These are phyloP conservation scores for Anhinga rufa DNA, from an alignment of 2,113 vertebrate species.

Conservation along the genomic window DNA sequence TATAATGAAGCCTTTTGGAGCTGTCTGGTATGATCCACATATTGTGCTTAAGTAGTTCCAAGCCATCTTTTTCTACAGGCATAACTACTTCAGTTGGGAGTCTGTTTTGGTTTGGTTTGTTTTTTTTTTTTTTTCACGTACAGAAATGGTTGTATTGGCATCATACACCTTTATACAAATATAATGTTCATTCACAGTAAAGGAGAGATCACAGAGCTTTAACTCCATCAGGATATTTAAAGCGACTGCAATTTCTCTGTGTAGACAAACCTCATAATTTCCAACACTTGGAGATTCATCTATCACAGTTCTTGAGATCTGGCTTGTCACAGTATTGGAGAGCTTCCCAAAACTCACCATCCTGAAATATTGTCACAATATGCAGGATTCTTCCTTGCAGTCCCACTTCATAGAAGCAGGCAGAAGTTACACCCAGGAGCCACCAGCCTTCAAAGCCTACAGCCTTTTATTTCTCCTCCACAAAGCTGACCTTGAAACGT, in stretches of 20 bases:
- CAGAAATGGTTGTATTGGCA: not conserved
- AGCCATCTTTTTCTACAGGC: not conserved
- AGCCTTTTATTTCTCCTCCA: not conserved
- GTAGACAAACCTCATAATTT: slow-evolving; percentile 19
- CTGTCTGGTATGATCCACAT: not conserved
- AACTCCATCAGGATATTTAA: slow-evolving; percentile 13
- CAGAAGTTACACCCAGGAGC: not conserved
- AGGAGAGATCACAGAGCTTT: not conserved
- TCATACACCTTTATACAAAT: not conserved
- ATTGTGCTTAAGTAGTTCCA: not conserved
- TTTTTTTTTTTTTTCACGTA: not conserved
- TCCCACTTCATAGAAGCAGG: not conserved
- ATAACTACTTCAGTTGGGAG: not conserved
- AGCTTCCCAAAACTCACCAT: not conserved
- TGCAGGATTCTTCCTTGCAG: not conserved
- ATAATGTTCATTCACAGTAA: not conserved
- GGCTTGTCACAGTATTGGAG: slow-evolving; percentile 18
- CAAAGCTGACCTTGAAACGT: not conserved
- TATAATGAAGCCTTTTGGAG: not conserved
- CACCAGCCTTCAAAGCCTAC: not conserved
- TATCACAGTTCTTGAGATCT: not conserved
- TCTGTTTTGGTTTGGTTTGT: not conserved
- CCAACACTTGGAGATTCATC: not conserved
- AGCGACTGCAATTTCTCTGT: not conserved
- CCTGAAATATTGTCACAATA: slow-evolving; percentile 14